phyloP scores from a whole-genome alignment of 2,113 vertebrate species.

The Tragulus kanchil region DNA sequence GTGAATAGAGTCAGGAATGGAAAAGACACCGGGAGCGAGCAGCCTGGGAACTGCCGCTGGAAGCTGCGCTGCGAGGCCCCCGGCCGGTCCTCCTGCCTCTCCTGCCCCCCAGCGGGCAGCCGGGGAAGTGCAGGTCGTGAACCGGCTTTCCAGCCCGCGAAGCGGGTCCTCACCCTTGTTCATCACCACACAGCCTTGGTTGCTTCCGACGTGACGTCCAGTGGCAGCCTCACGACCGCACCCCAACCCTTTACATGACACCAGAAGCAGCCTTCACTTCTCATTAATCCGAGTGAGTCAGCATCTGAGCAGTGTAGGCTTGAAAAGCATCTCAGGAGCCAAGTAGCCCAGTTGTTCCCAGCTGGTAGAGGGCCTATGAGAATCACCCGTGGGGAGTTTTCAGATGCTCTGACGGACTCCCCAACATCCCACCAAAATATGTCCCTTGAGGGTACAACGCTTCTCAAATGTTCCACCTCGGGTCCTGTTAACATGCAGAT shows the following conservation, averaged over 20 bases:
- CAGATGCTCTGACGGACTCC: neutral
- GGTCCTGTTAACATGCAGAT: neutral
- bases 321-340: slow-evolving; percentile 16
- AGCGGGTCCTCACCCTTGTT: accelerated
- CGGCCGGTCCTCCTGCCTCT: neutral
- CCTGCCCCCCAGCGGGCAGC: neutral
- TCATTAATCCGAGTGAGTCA: neutral
- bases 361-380: neutral
- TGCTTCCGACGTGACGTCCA: neutral
- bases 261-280: neutral
- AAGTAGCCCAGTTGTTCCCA: neutral
- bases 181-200: neutral
- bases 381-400: neutral
- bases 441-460: neutral
- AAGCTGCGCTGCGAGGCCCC: neutral
- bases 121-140: neutral
- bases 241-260: neutral
- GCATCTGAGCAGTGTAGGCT: neutral
- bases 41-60: neutral
- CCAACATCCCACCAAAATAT: neutral
- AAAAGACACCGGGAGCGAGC: neutral
- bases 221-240: neutral
- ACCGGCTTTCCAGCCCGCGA: accelerated
- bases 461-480: neutral
- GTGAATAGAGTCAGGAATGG: slow-evolving; percentile 39